phyloP scores from a whole-genome alignment of 2,797 vertebrate species.

The Botia kubotai region DNA sequence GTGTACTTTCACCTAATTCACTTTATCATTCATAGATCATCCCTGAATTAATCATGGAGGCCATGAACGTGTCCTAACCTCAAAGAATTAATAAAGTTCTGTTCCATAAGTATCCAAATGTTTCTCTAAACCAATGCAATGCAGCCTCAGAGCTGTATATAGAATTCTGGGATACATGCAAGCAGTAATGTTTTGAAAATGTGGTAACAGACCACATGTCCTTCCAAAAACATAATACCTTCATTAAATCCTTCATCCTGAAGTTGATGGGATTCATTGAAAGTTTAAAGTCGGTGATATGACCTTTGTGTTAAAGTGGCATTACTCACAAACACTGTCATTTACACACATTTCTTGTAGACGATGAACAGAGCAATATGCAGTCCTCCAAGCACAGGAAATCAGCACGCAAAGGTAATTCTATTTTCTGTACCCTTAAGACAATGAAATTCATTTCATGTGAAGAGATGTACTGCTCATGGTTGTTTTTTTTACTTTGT shows the following conservation, averaged over 20 bases:
- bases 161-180: too few relatives aligned
- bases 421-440: background rate
- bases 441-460: background rate
- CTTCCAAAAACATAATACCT: background rate
- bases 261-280: background rate
- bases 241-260: background rate
- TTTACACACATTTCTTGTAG: conserved; percentile 10
- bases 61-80: too few relatives aligned
- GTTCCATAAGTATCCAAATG: too few relatives aligned
- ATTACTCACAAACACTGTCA: background rate
- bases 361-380: background rate
- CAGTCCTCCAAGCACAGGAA: conserved; percentile 7
- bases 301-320: background rate
- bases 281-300: background rate
- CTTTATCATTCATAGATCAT: background rate
- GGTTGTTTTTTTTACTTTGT: conserved; percentile 3
- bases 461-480: background rate
- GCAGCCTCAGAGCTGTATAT: background rate
- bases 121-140: background rate
- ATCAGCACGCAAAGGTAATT: conserved; percentile 20
- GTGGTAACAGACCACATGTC: too few relatives aligned
- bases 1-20: conserved; percentile 14
- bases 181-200: too few relatives aligned
- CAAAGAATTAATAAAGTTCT: too few relatives aligned
- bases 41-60: too few relatives aligned